A percentile compares a stretch with the other conserved stretches of the same genome.
Conservation (phyloP, 2,797 vertebrate genomes). For the Pitangus sulphuratus region DNA sequence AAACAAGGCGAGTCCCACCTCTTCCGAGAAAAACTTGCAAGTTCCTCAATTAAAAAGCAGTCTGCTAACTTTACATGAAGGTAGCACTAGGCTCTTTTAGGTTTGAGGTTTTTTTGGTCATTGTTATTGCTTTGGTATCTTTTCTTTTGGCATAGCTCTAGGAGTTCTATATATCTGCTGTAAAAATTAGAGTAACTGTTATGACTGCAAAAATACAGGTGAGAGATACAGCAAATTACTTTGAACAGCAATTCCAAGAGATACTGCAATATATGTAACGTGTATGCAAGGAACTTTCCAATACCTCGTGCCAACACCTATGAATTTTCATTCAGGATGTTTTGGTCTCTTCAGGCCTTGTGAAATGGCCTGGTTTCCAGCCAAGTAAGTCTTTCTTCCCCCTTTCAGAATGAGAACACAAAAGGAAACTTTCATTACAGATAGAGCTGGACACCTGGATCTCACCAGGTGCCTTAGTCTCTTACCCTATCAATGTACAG, state of each 20-base stretch:
- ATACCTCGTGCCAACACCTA: neutral
- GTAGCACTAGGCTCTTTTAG: neutral
- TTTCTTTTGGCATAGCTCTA: neutral
- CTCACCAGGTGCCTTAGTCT: neutral
- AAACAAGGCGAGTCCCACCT: neutral
- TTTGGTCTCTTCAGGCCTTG: neutral
- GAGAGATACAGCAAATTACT: neutral
- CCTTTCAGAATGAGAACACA: neutral
- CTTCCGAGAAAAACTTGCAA: neutral
- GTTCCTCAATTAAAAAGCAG: neutral
- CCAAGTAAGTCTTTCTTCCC: neutral
- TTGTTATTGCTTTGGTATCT: neutral
- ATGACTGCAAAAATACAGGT: neutral
- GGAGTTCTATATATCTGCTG: neutral
- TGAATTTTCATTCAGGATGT: neutral
- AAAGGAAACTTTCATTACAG: neutral
- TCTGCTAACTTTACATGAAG: neutral
- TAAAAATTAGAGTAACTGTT: neutral
- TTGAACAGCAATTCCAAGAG: neutral
- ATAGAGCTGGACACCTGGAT: neutral
- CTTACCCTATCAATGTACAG: fast-evolving
- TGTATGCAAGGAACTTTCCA: neutral
- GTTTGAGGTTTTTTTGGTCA: fast-evolving
- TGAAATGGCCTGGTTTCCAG: neutral
- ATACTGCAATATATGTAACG: neutral